Conservation (phyloP, 2,113 vertebrate genomes). For the Entosphenus tridentatus region DNA sequence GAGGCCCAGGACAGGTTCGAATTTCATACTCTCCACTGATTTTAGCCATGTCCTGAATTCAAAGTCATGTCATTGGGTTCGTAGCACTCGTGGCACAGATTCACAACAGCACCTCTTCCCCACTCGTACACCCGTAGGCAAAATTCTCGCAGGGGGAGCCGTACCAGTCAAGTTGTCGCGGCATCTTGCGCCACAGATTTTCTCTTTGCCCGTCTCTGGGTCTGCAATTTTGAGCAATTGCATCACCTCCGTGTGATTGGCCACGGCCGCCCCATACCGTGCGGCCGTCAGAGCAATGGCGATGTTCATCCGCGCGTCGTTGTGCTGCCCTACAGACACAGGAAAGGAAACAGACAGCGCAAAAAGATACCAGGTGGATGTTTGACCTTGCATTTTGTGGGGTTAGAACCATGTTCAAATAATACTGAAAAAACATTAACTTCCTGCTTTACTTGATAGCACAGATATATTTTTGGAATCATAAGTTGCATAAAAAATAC, state of each 20-base stretch:
- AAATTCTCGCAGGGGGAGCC: constrained; percentile 12
- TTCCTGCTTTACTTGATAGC: too few species aligned
- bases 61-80: too few species aligned
- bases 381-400: neutral
- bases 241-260: constrained; percentile 69
- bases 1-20: too few species aligned
- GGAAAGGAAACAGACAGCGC: neutral
- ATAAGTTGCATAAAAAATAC: too few species aligned
- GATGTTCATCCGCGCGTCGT: constrained; percentile 75
- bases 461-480: too few species aligned
- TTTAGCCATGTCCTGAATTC: too few species aligned
- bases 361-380: neutral
- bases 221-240: constrained; percentile 45
- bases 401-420: too few species aligned
- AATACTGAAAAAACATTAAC: too few species aligned
- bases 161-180: constrained; percentile 48
- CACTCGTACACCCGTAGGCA: neutral
- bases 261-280: constrained; percentile 74
- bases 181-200: constrained; percentile 33
- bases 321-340: constrained; percentile 74
- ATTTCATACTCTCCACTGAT: too few species aligned
- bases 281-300: constrained; percentile 71
- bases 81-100: too few species aligned
- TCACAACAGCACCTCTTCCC: neutral
- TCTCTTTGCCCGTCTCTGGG: constrained; percentile 22